Conservation (phyloP, 2,797 vertebrate genomes). For the Sparus aurata region DNA sequence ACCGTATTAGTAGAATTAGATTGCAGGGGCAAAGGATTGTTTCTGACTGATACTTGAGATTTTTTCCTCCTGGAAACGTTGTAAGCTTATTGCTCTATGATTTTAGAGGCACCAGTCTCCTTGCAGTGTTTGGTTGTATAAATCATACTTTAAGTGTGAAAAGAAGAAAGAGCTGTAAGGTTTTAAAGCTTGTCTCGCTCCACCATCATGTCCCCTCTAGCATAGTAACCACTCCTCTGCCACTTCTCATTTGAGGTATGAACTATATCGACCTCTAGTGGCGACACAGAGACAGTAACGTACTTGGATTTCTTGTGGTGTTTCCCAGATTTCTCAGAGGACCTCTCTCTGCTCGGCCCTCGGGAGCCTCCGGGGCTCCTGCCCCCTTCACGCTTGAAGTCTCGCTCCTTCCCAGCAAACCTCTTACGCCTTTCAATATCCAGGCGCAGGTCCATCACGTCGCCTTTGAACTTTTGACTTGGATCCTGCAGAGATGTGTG, state of each 20-base stretch:
- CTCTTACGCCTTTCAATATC: constrained; percentile 98
- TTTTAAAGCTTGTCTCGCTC: neutral
- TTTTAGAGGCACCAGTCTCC: neutral
- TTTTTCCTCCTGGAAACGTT: no score
- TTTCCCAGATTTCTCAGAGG: constrained; percentile 94
- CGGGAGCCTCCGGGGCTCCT: constrained; percentile 94
- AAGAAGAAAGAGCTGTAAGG: neutral
- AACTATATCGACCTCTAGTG: neutral
- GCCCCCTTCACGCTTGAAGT: constrained; percentile 92
- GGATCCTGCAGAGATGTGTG: constrained; percentile 86
- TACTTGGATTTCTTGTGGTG: constrained; percentile 96
- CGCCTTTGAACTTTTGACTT: constrained; percentile 93
- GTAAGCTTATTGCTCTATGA: no score
- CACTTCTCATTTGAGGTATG: neutral
- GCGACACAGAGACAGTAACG: constrained; percentile 14
- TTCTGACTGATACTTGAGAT: no score
- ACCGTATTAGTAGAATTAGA: no score
- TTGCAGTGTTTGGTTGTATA: neutral
- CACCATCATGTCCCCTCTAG: neutral
- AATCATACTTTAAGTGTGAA: neutral
- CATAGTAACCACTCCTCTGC: constrained; percentile 5
- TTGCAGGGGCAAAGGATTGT: no score
- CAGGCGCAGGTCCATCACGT: constrained; percentile 96
- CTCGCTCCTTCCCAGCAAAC: constrained; percentile 91
- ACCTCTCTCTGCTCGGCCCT: constrained; percentile 94